phyloP scores from a whole-genome alignment of 2,797 vertebrate genomes.

The Ibycter americanus region DNA sequence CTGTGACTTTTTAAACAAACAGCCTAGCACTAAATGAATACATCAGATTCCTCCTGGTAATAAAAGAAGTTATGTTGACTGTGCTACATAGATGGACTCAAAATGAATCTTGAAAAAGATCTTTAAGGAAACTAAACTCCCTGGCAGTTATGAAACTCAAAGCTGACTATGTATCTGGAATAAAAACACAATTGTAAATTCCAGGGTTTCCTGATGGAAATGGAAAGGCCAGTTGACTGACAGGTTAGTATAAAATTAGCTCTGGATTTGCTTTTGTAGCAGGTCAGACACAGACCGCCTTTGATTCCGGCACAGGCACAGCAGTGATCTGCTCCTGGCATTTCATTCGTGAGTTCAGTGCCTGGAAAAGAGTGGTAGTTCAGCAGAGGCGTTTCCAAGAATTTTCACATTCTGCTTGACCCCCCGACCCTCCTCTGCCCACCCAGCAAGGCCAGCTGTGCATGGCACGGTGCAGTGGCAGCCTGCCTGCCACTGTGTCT shows the following conservation, averaged over 20 bases:
- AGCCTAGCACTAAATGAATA: not conserved
- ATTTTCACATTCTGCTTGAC: not conserved
- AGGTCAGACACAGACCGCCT: not conserved
- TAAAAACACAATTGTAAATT: not conserved
- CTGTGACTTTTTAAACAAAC: not conserved
- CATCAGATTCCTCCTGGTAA: not conserved
- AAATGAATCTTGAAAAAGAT: not conserved
- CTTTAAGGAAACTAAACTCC: not conserved
- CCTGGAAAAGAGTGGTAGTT: not conserved
- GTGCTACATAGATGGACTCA: not conserved
- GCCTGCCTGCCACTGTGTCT: not conserved
- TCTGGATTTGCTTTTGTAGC: not conserved
- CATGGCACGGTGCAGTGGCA: not conserved
- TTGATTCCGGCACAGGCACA: not conserved
- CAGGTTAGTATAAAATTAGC: not conserved
- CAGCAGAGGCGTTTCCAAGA: not conserved
- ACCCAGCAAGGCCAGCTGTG: rapidly evolving
- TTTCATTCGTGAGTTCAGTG: not conserved
- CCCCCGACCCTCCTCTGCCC: not conserved
- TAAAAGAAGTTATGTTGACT: not conserved
- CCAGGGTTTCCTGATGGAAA: not conserved
- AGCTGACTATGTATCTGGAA: not conserved
- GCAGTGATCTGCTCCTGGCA: not conserved
- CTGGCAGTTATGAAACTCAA: not conserved
- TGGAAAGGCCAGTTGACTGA: not conserved